Conservation (phyloP, 92 coral and sea anemone genomes). For the Hydrozoanthus gracilis region DNA sequence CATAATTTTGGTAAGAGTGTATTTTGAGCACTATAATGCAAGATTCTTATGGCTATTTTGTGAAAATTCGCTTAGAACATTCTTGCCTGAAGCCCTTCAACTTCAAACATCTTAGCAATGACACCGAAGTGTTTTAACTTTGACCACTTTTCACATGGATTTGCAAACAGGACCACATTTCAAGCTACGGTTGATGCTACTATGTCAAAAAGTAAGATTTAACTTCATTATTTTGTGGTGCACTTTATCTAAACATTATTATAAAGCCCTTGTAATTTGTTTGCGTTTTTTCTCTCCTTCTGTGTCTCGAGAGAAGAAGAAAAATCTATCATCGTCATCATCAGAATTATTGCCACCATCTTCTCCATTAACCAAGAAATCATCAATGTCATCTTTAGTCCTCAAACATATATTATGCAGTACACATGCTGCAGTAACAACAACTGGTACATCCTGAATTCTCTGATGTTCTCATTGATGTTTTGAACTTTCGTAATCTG, state of each 20-base stretch:
- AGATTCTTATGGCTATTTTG: too few relatives aligned
- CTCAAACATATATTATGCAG: constrained; percentile 52
- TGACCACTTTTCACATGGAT: too few relatives aligned
- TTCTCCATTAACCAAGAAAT: constrained; percentile 55
- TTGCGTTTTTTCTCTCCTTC: constrained; percentile 54
- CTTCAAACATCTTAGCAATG: too few relatives aligned
- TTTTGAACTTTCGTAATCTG: constrained; percentile 59
- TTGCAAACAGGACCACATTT: constrained; percentile 46
- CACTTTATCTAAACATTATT: constrained; percentile 31
- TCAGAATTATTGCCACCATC: constrained; percentile 42
- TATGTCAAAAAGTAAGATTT: constrained; percentile 47
- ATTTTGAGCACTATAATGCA: too few relatives aligned
- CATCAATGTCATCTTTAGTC: constrained; percentile 56
- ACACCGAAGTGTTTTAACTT: too few relatives aligned
- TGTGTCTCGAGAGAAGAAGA: constrained; percentile 48
- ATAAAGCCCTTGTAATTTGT: constrained; percentile 51
- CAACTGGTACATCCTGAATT: constrained; percentile 46
- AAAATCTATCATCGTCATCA: constrained; percentile 53
- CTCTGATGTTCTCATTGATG: constrained; percentile 33
- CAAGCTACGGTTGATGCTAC: constrained; percentile 31
- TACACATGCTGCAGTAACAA: constrained; percentile 58
- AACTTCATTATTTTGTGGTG: constrained; percentile 38
- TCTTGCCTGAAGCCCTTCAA: too few relatives aligned
- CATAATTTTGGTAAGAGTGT: too few relatives aligned
- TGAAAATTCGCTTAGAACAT: too few relatives aligned